These are phyloP conservation scores for Xyrauchen texanus DNA, from an alignment of 2,113 vertebrate genomes.

Conservation along the genomic window DNA sequence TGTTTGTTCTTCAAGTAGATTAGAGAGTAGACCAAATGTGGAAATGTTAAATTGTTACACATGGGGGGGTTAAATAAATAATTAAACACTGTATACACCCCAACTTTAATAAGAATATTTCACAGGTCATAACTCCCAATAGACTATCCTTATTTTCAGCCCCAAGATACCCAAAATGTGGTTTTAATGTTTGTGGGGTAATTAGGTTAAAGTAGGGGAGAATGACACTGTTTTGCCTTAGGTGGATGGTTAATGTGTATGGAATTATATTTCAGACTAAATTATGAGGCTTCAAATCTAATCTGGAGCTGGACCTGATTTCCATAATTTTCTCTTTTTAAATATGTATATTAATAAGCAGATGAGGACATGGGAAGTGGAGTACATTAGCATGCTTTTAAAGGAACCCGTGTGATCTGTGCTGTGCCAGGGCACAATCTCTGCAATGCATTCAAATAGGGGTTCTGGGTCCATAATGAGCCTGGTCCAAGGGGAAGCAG, in stretches of 20 bases:
- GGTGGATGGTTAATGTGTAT: slow-evolving; percentile 69
- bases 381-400: slow-evolving; percentile 67
- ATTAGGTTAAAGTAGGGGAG: slow-evolving; percentile 69
- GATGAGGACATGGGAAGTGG: slow-evolving; percentile 55
- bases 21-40: background rate
- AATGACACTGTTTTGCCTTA: slow-evolving; percentile 63
- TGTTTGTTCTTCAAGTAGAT: no score
- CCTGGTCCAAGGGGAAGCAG: slow-evolving; percentile 44
- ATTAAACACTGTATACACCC: background rate
- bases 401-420: slow-evolving; percentile 40
- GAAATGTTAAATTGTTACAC: background rate
- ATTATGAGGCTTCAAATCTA: slow-evolving; percentile 61
- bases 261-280: slow-evolving; percentile 67
- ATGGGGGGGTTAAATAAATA: no score
- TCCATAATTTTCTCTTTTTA: slow-evolving; percentile 71
- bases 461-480: slow-evolving; percentile 44
- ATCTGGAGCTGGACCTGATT: slow-evolving; percentile 63
- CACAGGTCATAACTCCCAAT: slow-evolving; percentile 42
- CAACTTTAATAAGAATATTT: slow-evolving; percentile 40
- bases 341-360: slow-evolving; percentile 73
- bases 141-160: background rate
- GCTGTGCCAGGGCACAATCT: slow-evolving; percentile 35
- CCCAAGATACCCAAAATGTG: slow-evolving; percentile 48
- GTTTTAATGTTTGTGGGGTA: slow-evolving; percentile 71
- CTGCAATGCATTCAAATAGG: slow-evolving; percentile 53